A percentile compares a stretch with the other conserved stretches of the same genome.
Evolutionary conservation across 64 coral and sea anemone species (phyloP).

Genomic region (Hydrozoanthus tunicans): DNA sequence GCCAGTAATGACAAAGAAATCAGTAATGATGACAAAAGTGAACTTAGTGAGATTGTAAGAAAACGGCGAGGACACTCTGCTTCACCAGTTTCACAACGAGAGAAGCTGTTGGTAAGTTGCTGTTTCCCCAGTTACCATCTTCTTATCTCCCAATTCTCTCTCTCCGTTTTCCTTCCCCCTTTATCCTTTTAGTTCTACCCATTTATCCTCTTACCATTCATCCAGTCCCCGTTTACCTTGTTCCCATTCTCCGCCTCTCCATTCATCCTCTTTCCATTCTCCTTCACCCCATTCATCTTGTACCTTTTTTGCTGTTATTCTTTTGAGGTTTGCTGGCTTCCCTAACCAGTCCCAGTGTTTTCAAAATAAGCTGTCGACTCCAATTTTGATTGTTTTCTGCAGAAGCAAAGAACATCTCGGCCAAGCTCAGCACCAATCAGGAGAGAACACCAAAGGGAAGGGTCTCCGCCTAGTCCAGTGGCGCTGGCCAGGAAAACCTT

Average conservation of each 20-base stretch:
- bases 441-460: neutral
- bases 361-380: neutral
- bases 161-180: neutral
- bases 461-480: neutral
- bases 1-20: neutral
- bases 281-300: too few species aligned
- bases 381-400: neutral
- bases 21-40: neutral
- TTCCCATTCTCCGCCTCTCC: too few species aligned
- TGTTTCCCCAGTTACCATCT: too few species aligned
- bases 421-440: constrained; percentile 37
- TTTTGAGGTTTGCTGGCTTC: too few species aligned
- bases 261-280: too few species aligned
- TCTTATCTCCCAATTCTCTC: neutral
- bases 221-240: too few species aligned
- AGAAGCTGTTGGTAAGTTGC: constrained; percentile 43
- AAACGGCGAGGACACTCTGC: constrained; percentile 15
- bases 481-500: neutral
- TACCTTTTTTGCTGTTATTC: too few species aligned
- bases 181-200: neutral
- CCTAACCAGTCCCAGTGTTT: neutral
- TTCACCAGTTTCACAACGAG: constrained; percentile 11
- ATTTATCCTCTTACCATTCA: too few species aligned
- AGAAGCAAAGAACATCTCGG: constrained; percentile 47
- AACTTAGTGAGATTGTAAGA: neutral